These are phyloP conservation scores for Hesperia comma DNA, from an alignment of 2,888 invertebrate genomes.

Conservation along the genomic window DNA sequence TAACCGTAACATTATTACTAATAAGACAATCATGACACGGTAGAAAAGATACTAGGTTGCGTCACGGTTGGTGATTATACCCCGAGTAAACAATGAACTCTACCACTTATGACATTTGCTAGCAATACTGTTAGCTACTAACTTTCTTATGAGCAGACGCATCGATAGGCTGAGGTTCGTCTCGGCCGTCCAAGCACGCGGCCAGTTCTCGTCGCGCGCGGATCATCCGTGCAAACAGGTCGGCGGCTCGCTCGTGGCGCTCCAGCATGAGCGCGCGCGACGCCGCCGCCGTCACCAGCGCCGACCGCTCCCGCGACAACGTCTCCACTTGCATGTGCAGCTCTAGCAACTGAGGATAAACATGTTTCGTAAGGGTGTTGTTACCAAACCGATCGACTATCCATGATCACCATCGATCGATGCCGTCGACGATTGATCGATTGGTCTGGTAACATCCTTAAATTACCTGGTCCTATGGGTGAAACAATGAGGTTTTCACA, in stretches of 20 bases:
- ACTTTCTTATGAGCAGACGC: slow-evolving; percentile 55
- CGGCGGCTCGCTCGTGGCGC: slow-evolving; percentile 72
- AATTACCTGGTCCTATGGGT: no score
- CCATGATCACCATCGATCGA: no score
- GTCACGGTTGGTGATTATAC: not conserved
- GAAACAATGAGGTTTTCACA: no score
- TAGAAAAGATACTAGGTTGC: no score
- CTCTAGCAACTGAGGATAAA: slow-evolving; percentile 61
- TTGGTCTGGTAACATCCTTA: no score
- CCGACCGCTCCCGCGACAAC: slow-evolving; percentile 65
- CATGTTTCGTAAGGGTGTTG: no score
- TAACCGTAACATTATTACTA: no score
- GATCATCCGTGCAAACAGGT: slow-evolving; percentile 64
- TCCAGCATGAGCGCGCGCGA: slow-evolving; percentile 75
- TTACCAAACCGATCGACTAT: no score
- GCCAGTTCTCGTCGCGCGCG: slow-evolving; percentile 64
- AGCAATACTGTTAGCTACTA: not conserved
- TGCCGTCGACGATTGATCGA: no score
- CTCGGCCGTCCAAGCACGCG: slow-evolving; percentile 55
- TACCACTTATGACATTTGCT: no score
- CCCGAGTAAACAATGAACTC: no score
- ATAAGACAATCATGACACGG: no score
- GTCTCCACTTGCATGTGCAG: slow-evolving; percentile 71
- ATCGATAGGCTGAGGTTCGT: slow-evolving; percentile 53
- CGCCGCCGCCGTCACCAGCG: slow-evolving; percentile 68